A percentile compares a stretch with the other conserved stretches of the same genome.
These are phyloP conservation scores for Labrus mixtus DNA, from an alignment of 2,113 vertebrate species.

Conservation along the genomic window DNA sequence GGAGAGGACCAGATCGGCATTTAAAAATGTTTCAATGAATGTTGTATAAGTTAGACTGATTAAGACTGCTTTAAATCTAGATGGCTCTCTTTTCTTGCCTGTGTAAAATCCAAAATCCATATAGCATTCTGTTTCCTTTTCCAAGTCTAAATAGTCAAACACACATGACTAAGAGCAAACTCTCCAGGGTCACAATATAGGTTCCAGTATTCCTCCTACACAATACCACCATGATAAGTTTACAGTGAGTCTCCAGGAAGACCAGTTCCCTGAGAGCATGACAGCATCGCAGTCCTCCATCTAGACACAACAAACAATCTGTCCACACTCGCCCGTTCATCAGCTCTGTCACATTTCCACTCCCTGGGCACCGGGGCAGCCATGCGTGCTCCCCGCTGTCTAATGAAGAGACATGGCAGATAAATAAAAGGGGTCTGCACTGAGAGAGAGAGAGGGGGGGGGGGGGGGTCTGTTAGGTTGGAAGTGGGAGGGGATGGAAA, in stretches of 20 bases:
- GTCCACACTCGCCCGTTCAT: slow-evolving; percentile 67
- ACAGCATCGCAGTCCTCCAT: slow-evolving; percentile 52
- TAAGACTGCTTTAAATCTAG: neutral
- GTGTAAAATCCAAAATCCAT: slow-evolving; percentile 2
- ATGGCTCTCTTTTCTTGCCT: neutral
- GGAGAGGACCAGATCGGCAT: too few relatives aligned
- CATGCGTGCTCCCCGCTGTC: slow-evolving; percentile 59
- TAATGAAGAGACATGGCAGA: slow-evolving; percentile 62
- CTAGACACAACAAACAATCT: slow-evolving; percentile 79
- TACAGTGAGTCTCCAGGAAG: slow-evolving; percentile 54
- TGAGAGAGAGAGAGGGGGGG: too few relatives aligned
- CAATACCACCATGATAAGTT: slow-evolving; percentile 62
- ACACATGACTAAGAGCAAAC: slow-evolving; percentile 11
- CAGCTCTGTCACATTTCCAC: slow-evolving; percentile 64
- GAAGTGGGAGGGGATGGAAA: slow-evolving; percentile 61
- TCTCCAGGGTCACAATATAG: slow-evolving; percentile 30
- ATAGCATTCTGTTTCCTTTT: slow-evolving; percentile 12
- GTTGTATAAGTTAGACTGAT: neutral
- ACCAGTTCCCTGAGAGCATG: slow-evolving; percentile 56
- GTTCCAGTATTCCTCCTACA: slow-evolving; percentile 43
- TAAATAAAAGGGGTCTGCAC: slow-evolving; percentile 77
- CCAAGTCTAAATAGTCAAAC: slow-evolving; percentile 20
- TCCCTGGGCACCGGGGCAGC: slow-evolving; percentile 62
- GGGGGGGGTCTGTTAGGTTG: neutral
- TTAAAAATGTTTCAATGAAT: neutral